Evolutionary conservation across 1,140 invertebrate species (phyloP), one percentile per base, ranked within the genome.

Genomic region (Pinna nobilis): DNA sequence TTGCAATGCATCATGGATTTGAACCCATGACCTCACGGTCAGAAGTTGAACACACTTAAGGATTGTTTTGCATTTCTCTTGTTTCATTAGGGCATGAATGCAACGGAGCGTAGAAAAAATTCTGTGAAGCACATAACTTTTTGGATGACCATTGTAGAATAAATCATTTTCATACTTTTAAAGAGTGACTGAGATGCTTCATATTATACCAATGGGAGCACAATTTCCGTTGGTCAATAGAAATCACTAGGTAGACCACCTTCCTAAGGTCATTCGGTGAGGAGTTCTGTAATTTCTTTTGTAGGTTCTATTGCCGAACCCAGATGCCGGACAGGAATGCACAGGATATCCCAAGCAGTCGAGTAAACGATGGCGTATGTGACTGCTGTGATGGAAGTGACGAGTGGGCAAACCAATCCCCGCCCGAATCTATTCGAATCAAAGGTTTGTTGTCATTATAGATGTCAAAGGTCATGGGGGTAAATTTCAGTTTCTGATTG

Each of bases 301-400:
- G n/a, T 1, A 89, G 84, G 50, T 99, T 99, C 88, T 94, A 96
- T 88, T 99, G 98, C 86, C 91, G 93, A 32, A 98, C 98, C 90
- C 91, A 93, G 64, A 44, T 94, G 93, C n/a, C 91, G 93, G 83
- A 96, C 98, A 1, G 97, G 97, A 84, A 97, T 97, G 89, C 95
- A 94, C 13, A 93, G 98, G 79, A 99, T 97, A 90, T 97, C 94
- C 90, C 80, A 13, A 87, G 88, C 23, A 85, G 81, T 60, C 82
- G 84, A 75, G 89, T 90, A 3, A 90, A 90, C 83, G 90, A 90
- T 84, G 90, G 90, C 37, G 84, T 90, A 49, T 90, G 90, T 84
- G 97, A 99, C 89, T 99, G 98, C 79, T 99, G 98, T 90, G 98
- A 99, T 91, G 96, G 94, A 1, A 94, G 94, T 72, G 98, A 99